Conservation (phyloP, 2,888 invertebrate species). For the Diarsia rubi region DNA sequence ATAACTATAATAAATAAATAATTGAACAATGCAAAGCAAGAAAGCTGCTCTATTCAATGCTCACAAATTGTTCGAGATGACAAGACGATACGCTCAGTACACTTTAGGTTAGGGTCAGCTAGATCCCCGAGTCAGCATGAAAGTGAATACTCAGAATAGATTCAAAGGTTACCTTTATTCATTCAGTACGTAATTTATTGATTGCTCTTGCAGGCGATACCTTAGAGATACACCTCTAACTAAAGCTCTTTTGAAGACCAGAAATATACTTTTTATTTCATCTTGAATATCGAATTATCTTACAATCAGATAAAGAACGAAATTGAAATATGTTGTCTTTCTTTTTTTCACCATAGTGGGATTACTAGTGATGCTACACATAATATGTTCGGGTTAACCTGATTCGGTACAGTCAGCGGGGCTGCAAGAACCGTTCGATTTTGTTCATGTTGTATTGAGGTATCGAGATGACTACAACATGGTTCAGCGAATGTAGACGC, state of each 20-base stretch:
- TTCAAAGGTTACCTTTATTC: conserved; percentile 21
- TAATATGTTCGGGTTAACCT: neutral
- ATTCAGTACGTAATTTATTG: conserved; percentile 32
- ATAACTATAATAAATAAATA: too few species aligned
- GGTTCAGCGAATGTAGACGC: neutral
- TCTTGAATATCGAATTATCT: conserved; percentile 18
- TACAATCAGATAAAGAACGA: conserved; percentile 31
- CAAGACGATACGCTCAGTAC: conserved; percentile 28
- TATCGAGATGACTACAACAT: neutral
- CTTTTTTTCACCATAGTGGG: conserved; percentile 10
- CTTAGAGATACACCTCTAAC: conserved; percentile 13
- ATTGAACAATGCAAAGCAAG: conserved; percentile 3
- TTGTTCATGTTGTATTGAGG: neutral
- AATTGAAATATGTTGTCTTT: neutral
- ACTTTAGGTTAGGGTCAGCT: conserved; percentile 33
- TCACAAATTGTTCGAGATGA: conserved; percentile 47
- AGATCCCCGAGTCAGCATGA: conserved; percentile 57
- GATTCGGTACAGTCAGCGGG: neutral
- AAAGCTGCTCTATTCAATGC: conserved; percentile 26
- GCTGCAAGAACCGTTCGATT: neutral
- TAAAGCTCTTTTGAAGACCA: conserved; percentile 8
- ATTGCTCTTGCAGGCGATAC: conserved; percentile 30
- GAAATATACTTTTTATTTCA: conserved; percentile 20
- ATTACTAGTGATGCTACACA: neutral
- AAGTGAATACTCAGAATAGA: conserved; percentile 20